Percentiles rank a stretch among this genome's conserved stretches.
Conservation (phyloP, 2,797 vertebrate species). For the Spondyliosoma cantharus region DNA sequence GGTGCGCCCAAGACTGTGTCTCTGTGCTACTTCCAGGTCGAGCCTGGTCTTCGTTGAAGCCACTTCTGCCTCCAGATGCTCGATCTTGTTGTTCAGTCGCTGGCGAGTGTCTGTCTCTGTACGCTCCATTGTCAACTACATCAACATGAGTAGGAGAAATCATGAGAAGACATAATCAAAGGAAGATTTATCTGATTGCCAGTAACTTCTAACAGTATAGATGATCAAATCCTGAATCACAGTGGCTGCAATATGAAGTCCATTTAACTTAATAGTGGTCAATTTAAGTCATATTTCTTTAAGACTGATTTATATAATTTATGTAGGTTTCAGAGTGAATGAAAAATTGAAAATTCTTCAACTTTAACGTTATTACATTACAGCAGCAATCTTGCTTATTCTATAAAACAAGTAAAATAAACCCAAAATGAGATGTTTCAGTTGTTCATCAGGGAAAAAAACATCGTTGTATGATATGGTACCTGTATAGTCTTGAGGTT, state of each 20-base stretch:
- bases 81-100: conserved; percentile 89
- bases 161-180: background rate
- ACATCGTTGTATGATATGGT: background rate
- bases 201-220: background rate
- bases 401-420: background rate
- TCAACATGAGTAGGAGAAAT: background rate
- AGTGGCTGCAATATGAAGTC: background rate
- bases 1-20: conserved; percentile 89
- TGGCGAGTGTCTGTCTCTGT: conserved; percentile 93
- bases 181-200: background rate
- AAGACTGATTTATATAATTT: no score
- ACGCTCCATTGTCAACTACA: conserved; percentile 91
- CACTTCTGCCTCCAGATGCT: conserved; percentile 90
- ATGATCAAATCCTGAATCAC: background rate
- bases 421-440: background rate
- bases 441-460: background rate
- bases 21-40: conserved; percentile 91
- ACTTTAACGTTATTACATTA: background rate
- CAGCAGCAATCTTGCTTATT: background rate
- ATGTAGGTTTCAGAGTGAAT: background rate
- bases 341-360: background rate
- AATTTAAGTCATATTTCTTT: background rate
- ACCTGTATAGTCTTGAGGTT: conserved; percentile 96
- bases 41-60: conserved; percentile 90
- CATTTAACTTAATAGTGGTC: background rate